These are phyloP conservation scores for Norana najaformis DNA, from an alignment of 2,888 invertebrate genomes.

Conservation along the genomic window DNA sequence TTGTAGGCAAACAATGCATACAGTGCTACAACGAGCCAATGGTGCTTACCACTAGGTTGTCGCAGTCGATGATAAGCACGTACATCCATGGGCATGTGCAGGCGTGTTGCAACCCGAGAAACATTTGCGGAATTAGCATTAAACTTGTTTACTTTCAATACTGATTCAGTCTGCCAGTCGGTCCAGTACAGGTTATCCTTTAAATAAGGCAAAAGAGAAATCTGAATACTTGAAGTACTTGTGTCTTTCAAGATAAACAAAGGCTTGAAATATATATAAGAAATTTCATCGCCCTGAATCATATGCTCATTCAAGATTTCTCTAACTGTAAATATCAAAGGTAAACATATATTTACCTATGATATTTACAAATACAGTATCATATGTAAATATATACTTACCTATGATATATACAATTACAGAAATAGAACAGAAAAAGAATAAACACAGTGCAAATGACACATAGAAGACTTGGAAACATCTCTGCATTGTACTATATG, in stretches of 20 bases:
- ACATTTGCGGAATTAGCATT: constrained; percentile 63
- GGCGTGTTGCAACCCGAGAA: constrained; percentile 68
- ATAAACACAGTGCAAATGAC: background rate
- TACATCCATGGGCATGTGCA: constrained; percentile 80
- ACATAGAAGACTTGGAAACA: background rate
- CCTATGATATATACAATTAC: background rate
- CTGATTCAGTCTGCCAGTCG: constrained; percentile 94
- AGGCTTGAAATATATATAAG: background rate
- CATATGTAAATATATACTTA: no score
- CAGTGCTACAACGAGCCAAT: background rate
- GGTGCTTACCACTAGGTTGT: constrained; percentile 80
- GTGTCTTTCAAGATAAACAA: background rate
- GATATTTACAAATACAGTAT: background rate
- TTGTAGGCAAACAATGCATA: background rate
- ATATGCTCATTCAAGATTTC: background rate
- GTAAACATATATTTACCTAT: background rate
- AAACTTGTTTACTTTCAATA: constrained; percentile 89
- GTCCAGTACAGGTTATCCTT: constrained; percentile 93
- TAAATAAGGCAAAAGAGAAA: constrained; percentile 15
- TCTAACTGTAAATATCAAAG: no score
- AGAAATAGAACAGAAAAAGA: background rate
- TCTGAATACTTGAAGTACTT: background rate
- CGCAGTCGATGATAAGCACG: constrained; percentile 93
- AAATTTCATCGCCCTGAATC: background rate
- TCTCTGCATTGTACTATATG: no score